Evolutionary conservation across 2,888 invertebrate genomes (phyloP).

Genomic region (Acanthosepion lycidas): DNA sequence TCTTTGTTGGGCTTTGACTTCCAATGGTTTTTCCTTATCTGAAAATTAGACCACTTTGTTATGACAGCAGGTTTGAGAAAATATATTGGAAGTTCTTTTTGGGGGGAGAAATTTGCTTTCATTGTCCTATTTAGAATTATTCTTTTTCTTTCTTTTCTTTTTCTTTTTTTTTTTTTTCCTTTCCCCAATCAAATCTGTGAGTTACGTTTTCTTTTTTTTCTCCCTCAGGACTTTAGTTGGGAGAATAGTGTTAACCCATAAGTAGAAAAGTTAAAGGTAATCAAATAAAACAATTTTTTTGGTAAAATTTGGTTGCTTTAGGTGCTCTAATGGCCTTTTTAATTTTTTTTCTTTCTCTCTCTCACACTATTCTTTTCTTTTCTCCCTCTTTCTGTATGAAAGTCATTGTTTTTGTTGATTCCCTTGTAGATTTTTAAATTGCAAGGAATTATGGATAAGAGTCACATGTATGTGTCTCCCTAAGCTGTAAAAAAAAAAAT

Average conservation of each 20-base stretch:
- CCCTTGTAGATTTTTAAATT: conserved; percentile 33
- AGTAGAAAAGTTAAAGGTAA: not conserved
- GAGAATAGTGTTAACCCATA: not conserved
- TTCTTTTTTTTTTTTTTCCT: not conserved
- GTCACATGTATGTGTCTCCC: conserved; percentile 33
- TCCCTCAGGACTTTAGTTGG: not conserved
- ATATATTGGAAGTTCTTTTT: not conserved
- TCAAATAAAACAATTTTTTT: not conserved
- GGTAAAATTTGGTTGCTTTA: not conserved
- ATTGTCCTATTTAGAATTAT: not conserved
- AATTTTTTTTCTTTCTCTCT: not conserved
- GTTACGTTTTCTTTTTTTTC: not conserved
- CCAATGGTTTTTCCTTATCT: no score
- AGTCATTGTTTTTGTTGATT: not conserved
- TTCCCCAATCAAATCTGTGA: not conserved
- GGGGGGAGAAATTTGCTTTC: not conserved
- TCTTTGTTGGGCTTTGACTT: no score
- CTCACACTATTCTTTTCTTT: not conserved
- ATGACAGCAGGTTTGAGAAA: no score
- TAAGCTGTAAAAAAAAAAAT: not conserved
- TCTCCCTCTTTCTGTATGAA: not conserved
- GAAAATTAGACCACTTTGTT: no score
- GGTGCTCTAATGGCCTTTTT: not conserved
- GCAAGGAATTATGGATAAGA: not conserved
- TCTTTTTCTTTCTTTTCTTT: not conserved